Evolutionary conservation across 2,888 invertebrate genomes (phyloP), one percentile per base, ranked within the genome.

Genomic region (Automeris io): DNA sequence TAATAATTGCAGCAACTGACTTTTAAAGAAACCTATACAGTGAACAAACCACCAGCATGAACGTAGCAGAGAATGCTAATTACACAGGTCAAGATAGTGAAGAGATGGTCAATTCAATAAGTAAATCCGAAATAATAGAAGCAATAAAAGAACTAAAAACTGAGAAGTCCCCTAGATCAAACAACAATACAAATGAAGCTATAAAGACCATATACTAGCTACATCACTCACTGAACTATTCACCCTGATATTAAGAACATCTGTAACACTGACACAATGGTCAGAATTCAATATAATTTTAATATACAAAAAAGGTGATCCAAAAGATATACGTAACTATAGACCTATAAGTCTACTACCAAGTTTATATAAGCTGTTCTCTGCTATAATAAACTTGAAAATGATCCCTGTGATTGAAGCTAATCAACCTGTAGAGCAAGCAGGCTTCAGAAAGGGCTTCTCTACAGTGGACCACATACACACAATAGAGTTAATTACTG

Each of bases 11-110:
- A 13, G 53, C 57, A 23, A 44, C 54, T 13, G 18, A 43, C 0
- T 51, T 50, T 12, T 49, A 51, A 21, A 41, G 38, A 31, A 31
- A 46, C 3, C 32, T 47, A 7, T 46, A 48, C 26, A 38, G 24
- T 18, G 4, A 19, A 18, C 22, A n/a, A 1, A 12, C 13, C 9
- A 16, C 12, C 11, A 35, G 2, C 23, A 1, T 5, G 3, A 23
- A 7, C 1, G 8, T 2, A 5, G 1, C 2, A n/a, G n/a, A 23
- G 2, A 3, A 9, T n/a, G 2, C 8, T n/a, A 1, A 1, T 5
- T n/a, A 23, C 3, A 23, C n/a, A 3, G n/a, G n/a, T n/a, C 7
- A n/a, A n/a, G 7, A 23, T 5, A 23, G n/a, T n/a, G n/a, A 7
- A n/a, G n/a, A n/a, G n/a, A n/a, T n/a, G n/a, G 3, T 25, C 19